Percentiles rank a stretch among this genome's conserved stretches.
phyloP scores from a whole-genome alignment of 2,797 vertebrate species.

The Enteromius argenteus region DNA sequence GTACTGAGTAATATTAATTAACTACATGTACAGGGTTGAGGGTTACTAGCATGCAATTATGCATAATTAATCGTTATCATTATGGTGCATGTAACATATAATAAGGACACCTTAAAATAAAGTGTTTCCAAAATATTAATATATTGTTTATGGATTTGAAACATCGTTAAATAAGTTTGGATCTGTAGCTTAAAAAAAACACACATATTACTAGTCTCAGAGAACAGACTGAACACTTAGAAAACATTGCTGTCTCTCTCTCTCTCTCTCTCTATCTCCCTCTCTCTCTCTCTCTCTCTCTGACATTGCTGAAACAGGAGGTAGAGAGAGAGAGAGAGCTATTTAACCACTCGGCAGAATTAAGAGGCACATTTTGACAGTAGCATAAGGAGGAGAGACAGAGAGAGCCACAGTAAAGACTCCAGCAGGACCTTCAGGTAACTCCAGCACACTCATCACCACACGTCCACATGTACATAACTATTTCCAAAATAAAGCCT shows the following conservation, averaged over 20 bases:
- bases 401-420: constrained; percentile 1
- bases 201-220: not conserved
- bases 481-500: not conserved
- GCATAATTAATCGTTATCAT: not conserved
- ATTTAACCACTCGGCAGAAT: constrained; percentile 18
- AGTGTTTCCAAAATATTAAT: not conserved
- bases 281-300: not conserved
- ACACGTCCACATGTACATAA: not conserved
- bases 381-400: constrained; percentile 18
- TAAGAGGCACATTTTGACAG: constrained; percentile 5
- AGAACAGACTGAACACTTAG: not conserved
- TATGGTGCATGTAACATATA: not conserved
- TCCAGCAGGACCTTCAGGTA: constrained; percentile 29
- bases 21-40: not conserved
- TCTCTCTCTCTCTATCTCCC: not conserved
- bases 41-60: not conserved
- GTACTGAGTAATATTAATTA: not conserved
- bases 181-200: too few relatives aligned
- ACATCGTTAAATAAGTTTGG: too few relatives aligned
- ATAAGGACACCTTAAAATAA: not conserved
- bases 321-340: constrained; percentile 1
- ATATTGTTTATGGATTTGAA: too few relatives aligned
- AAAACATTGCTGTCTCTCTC: not conserved
- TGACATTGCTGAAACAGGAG: not conserved
- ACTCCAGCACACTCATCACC: not conserved